These are phyloP conservation scores for Bedellia somnulentella DNA, from an alignment of 2,888 invertebrate genomes.

Conservation along the genomic window DNA sequence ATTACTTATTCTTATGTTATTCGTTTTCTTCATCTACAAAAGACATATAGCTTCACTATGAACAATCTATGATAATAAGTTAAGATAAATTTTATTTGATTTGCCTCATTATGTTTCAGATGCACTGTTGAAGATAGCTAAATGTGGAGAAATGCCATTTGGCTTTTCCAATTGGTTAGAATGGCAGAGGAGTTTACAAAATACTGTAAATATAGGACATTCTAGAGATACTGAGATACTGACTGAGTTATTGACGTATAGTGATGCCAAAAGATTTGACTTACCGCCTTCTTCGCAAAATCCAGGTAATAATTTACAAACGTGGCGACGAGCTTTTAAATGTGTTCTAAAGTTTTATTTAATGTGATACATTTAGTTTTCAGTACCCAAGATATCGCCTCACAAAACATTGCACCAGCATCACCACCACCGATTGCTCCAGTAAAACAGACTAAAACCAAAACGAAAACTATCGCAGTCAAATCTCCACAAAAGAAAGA, in stretches of 20 bases:
- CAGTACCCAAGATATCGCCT: constrained; percentile 19
- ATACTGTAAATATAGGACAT: constrained; percentile 38
- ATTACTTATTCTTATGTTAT: no score
- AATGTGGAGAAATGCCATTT: neutral
- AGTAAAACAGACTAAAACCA: constrained; percentile 24
- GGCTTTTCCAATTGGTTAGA: constrained; percentile 44
- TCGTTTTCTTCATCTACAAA: no score
- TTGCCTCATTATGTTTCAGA: constrained; percentile 17
- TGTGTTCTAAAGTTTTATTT: no score
- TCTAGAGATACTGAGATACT: constrained; percentile 44
- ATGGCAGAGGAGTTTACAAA: constrained; percentile 47
- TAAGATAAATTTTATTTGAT: no score
- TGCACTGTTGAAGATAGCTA: constrained; percentile 10
- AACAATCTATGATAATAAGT: no score
- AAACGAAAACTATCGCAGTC: constrained; percentile 16
- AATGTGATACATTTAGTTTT: constrained; percentile 18
- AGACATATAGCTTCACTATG: no score
- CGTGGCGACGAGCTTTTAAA: no score
- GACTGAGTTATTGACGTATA: constrained; percentile 40
- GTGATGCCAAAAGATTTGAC: constrained; percentile 50
- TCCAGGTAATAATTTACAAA: constrained; percentile 23
- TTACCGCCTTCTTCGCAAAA: constrained; percentile 35
- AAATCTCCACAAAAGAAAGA: constrained; percentile 40
- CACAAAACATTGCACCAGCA: constrained; percentile 14
- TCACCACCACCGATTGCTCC: constrained; percentile 16